Evolutionary conservation across 1,140 invertebrate species (phyloP).

Genomic region (Polyergus mexicanus): DNA sequence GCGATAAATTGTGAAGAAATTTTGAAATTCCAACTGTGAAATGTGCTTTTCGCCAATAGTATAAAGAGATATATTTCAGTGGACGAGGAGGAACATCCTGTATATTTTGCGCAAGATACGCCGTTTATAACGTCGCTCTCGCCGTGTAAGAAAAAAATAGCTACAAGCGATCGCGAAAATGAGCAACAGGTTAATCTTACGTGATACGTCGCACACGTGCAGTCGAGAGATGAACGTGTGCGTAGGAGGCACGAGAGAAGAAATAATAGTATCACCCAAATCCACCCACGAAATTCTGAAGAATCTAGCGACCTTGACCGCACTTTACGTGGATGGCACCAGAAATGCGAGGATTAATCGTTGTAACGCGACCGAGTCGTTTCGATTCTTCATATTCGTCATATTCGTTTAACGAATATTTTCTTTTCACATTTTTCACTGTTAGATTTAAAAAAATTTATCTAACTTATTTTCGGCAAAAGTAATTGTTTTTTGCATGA

Average conservation of each 20-base stretch:
- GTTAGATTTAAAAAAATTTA: not conserved
- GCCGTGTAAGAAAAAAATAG: slow-evolving; percentile 45
- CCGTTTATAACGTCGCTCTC: not conserved
- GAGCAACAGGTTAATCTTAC: slow-evolving; percentile 68
- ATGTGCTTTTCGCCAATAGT: not conserved
- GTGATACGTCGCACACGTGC: not conserved
- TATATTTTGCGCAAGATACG: slow-evolving; percentile 35
- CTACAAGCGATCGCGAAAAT: not conserved
- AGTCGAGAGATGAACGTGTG: not conserved
- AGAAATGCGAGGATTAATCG: not conserved
- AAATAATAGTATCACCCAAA: slow-evolving; percentile 30
- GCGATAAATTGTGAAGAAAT: not conserved
- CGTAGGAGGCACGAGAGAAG: not conserved
- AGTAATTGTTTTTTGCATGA: not conserved
- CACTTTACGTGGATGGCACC: not conserved
- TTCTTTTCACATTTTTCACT: not conserved
- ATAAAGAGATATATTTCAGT: not conserved
- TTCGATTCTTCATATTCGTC: not conserved
- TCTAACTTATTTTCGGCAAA: not conserved
- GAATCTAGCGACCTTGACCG: slow-evolving; percentile 41
- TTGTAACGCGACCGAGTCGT: not conserved
- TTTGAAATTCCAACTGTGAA: not conserved
- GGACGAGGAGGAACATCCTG: not conserved
- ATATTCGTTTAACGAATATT: not conserved
- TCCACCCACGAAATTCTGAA: slow-evolving; percentile 25